Evolutionary conservation across 2,113 vertebrate genomes (phyloP).

Genomic region (Loxodonta africana): DNA sequence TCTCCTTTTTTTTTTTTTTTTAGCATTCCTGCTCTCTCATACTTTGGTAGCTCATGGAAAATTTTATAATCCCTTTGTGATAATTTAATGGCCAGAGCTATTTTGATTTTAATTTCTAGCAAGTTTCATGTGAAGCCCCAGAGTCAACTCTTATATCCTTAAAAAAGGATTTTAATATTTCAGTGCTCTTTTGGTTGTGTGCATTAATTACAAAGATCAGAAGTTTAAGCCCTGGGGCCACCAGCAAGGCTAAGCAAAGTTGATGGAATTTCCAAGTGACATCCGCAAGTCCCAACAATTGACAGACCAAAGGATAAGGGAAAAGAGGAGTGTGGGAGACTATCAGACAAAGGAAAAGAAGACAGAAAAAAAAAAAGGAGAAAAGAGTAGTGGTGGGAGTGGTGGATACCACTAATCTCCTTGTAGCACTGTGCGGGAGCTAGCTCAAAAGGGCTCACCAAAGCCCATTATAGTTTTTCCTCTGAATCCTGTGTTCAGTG

Average conservation of each 20-base stretch:
- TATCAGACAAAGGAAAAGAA: neutral
- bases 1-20: too few relatives aligned
- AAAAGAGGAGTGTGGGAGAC: neutral
- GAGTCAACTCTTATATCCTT: neutral
- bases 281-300: neutral
- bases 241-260: neutral
- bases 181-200: neutral
- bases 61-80: neutral
- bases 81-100: conserved; percentile 33
- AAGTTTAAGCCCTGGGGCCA: neutral
- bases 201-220: neutral
- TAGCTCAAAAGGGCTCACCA: neutral
- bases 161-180: neutral
- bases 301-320: neutral
- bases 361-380: neutral
- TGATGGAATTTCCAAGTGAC: neutral
- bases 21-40: neutral
- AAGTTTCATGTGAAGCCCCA: conserved; percentile 18
- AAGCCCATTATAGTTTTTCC: neutral
- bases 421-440: neutral
- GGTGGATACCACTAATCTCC: neutral
- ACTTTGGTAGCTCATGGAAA: neutral
- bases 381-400: neutral
- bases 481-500: neutral
- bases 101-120: conserved; percentile 38